phyloP scores from a whole-genome alignment of 2,888 invertebrate genomes.

The Acleris cristana region DNA sequence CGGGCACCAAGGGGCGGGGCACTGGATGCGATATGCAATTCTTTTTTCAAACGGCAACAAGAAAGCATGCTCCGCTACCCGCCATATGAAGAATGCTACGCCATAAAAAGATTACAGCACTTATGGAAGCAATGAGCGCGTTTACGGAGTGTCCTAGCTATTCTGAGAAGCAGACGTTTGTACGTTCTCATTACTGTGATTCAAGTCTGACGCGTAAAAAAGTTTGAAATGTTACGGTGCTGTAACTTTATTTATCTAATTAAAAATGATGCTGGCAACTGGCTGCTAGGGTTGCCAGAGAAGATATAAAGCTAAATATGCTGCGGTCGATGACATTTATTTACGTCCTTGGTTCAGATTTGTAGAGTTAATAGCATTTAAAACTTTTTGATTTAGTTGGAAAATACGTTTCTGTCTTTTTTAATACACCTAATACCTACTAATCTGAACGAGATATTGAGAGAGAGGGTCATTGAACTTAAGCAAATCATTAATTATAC shows the following conservation, averaged over 20 bases:
- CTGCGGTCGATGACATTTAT: slow-evolving; percentile 41
- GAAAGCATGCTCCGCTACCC: slow-evolving; percentile 30
- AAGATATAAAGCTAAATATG: slow-evolving; percentile 27
- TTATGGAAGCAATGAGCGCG: slow-evolving; percentile 45
- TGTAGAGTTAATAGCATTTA: too few species aligned
- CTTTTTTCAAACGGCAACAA: slow-evolving; percentile 22
- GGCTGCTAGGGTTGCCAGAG: slow-evolving; percentile 17
- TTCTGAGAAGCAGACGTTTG: slow-evolving; percentile 40
- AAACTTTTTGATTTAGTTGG: too few species aligned
- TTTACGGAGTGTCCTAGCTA: slow-evolving; percentile 50
- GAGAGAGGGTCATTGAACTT: too few species aligned
- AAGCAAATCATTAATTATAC: too few species aligned
- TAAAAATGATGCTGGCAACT: slow-evolving; percentile 43
- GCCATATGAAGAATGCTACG: slow-evolving; percentile 46
- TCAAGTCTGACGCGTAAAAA: slow-evolving; percentile 24
- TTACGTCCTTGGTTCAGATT: too few species aligned
- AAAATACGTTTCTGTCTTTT: too few species aligned
- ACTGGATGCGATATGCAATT: too few species aligned
- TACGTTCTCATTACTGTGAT: slow-evolving; percentile 36
- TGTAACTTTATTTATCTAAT: slow-evolving; percentile 45
- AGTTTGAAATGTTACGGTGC: slow-evolving; percentile 40
- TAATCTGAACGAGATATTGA: too few species aligned
- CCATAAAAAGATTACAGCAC: slow-evolving; percentile 49
- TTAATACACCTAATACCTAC: too few species aligned
- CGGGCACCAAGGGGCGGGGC: too few species aligned